Evolutionary conservation across 2,113 vertebrate species (phyloP).

Genomic region (Diphyllodes magnificus): DNA sequence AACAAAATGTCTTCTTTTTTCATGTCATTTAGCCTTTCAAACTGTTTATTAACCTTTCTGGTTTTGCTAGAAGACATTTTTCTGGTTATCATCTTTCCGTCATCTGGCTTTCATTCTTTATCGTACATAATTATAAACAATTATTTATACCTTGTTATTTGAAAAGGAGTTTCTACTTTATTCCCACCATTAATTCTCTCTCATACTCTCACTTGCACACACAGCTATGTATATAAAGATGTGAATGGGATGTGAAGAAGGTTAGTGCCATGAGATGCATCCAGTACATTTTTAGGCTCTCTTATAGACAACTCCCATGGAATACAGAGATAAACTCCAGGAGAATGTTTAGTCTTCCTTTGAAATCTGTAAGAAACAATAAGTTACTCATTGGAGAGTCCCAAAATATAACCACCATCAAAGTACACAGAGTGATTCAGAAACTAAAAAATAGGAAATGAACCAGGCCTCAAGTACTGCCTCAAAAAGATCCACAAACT

Average conservation of each 20-base stretch:
- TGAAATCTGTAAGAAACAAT: background rate
- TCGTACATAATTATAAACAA: background rate
- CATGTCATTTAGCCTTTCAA: background rate
- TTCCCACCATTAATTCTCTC: background rate
- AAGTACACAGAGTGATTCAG: background rate
- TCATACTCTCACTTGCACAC: too few species aligned
- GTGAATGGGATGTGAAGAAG: accelerated
- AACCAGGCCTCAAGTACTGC: background rate
- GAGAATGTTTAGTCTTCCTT: background rate
- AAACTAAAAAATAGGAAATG: background rate
- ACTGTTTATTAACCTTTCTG: background rate
- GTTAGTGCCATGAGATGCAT: background rate
- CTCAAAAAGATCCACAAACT: background rate
- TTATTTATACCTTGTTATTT: background rate
- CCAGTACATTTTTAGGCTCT: background rate
- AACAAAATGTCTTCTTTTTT: background rate
- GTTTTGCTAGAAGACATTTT: background rate
- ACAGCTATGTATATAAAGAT: background rate
- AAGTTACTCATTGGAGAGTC: background rate
- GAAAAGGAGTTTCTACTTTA: background rate
- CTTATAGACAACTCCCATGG: background rate
- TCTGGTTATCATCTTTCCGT: background rate
- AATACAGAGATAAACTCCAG: background rate
- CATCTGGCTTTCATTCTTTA: background rate
- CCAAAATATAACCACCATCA: background rate